Percentiles rank a stretch among this genome's conserved stretches.
phyloP scores from a whole-genome alignment of 2,797 vertebrate genomes.

The Numenius phaeopus region DNA sequence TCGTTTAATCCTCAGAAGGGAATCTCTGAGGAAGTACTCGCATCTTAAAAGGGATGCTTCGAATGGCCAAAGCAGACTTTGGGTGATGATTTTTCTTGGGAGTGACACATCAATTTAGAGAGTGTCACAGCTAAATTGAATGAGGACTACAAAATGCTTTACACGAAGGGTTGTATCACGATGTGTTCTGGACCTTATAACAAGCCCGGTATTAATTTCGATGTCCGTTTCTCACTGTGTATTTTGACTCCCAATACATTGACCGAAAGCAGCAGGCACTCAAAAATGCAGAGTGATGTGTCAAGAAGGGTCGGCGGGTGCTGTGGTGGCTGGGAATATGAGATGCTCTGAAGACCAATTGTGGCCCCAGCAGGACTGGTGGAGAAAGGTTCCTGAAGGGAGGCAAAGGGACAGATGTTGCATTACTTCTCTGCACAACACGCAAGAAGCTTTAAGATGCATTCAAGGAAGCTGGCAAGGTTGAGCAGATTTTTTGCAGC shows the following conservation, averaged over 20 bases:
- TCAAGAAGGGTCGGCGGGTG: neutral
- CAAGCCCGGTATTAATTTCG: neutral
- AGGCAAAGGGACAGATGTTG: neutral
- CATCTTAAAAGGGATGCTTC: neutral
- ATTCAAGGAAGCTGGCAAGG: neutral
- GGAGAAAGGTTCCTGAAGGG: neutral
- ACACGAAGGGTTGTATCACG: fast-evolving
- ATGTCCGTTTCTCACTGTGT: neutral
- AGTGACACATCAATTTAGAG: neutral
- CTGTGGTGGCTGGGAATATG: neutral
- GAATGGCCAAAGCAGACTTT: neutral
- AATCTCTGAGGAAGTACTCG: neutral
- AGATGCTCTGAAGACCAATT: neutral
- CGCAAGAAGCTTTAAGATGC: neutral
- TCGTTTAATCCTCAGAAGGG: fast-evolving
- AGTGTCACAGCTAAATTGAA: neutral
- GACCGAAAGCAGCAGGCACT: slow-evolving; percentile 72
- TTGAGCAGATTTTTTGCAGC: neutral
- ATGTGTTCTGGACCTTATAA: slow-evolving; percentile 31
- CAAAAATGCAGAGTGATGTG: slow-evolving; percentile 54
- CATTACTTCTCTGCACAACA: neutral
- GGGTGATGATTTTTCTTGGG: neutral
- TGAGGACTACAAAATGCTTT: neutral
- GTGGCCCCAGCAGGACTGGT: neutral
- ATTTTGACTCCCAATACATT: neutral